Base-by-base conservation (phyloP, 2,113 vertebrate genomes). In the Phylloscopus trochiloides region DNA sequence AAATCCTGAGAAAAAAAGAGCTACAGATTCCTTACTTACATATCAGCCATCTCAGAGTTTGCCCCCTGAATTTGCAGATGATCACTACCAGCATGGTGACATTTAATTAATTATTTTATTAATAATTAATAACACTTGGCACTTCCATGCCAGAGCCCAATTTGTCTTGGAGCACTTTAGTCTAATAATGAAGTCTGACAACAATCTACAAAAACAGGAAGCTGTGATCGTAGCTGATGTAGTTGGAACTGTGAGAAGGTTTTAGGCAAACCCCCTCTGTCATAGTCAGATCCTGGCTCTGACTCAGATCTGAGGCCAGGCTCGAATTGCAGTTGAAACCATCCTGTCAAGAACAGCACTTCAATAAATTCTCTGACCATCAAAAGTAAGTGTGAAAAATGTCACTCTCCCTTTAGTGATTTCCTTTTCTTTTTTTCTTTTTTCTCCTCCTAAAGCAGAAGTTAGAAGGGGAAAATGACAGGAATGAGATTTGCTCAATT, bases 371-470 rank as follows among this genome's bases (percentile, higher is more conserved):
- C 50, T 84, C 71, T 57, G 42, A 81, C 91, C 87, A 86, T 94
- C 90, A 95, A 87, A 92, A 91, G 47, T 57, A 96, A 92, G 73
- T 85, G 89, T 73, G 45, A 86, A 96, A 96, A 91, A 91, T 81
- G 85, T 78, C 94, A 91, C 68, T 95, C 84, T 89, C 66, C 70
- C 87, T 91, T 89, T 51, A 81, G 77, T 91, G 79, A 92, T 95
- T 90, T 95, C 45, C 54, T 75, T 86, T 70, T 65, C 52, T 51
- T 43, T 70, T 70, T 28, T 55, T 61, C 25, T 31, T 75, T 74
- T 59, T 51, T 66, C 22, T 43, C 12, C 9, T 74, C 43, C 40
- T 48, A 72, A 72, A 95, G 70, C 34, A 91, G 34, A 90, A 91
- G 61, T 79, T 90, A 73, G 50, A 79, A 28, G 25, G 24, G 32